Conservation (phyloP, 2,113 vertebrate genomes). For the Psittacara wagleri region DNA sequence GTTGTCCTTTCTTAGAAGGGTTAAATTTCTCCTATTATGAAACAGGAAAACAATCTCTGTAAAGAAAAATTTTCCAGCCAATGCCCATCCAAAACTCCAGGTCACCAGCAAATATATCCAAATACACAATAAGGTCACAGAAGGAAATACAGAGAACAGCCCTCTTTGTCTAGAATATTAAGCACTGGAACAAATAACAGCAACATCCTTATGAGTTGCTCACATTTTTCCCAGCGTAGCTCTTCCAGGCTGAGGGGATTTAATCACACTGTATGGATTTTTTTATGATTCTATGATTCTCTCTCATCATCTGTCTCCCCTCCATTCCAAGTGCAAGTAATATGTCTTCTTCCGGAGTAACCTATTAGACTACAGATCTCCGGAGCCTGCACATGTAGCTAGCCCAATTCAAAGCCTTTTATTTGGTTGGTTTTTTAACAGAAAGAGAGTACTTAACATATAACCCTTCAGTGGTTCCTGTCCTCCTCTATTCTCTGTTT, state of each 20-base stretch:
- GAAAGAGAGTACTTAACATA: neutral
- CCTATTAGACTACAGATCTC: neutral
- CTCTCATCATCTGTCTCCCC: neutral
- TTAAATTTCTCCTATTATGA: constrained; percentile 58
- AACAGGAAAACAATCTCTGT: constrained; percentile 48
- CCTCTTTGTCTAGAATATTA: constrained; percentile 39
- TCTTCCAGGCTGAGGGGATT: neutral
- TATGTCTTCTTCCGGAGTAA: neutral
- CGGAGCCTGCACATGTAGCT: neutral
- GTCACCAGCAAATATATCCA: constrained; percentile 52
- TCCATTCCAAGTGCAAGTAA: neutral
- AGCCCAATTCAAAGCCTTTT: neutral
- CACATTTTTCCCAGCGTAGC: constrained; percentile 30
- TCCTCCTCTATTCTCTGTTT: neutral
- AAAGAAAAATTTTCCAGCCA: constrained; percentile 48
- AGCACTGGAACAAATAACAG: constrained; percentile 57
- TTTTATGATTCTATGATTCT: neutral
- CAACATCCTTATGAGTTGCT: neutral
- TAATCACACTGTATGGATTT: neutral
- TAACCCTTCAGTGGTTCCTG: neutral
- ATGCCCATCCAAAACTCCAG: constrained; percentile 57
- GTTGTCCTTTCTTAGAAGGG: constrained; percentile 51
- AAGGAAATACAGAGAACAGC: constrained; percentile 33
- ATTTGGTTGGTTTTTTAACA: neutral
- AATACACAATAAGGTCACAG: constrained; percentile 39